Conservation (phyloP, 1,140 invertebrate species). For the Drosophila asahinai region DNA sequence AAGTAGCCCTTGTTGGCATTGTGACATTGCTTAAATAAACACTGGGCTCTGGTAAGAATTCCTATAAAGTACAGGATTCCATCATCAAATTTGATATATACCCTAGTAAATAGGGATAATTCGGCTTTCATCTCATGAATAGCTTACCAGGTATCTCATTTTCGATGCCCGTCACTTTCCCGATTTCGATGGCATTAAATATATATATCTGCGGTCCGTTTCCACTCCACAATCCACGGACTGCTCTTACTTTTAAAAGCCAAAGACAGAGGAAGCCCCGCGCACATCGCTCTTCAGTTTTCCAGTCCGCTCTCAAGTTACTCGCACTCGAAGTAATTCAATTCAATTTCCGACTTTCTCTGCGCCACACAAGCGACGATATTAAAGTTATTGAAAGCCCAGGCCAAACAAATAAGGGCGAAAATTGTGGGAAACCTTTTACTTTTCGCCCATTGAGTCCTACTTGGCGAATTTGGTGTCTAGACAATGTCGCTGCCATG, state of each 20-base stretch:
- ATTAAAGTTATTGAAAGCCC: constrained; percentile 73
- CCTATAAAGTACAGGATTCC: neutral
- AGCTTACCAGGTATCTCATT: neutral
- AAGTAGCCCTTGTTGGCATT: neutral
- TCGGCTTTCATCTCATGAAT: constrained; percentile 6
- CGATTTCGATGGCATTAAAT: constrained; percentile 13
- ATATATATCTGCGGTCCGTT: constrained; percentile 14
- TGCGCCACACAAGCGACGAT: constrained; percentile 50
- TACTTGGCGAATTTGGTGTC: constrained; percentile 64
- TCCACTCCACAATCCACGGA: constrained; percentile 9
- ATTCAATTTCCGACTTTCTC: constrained; percentile 52
- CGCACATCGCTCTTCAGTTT: constrained; percentile 11
- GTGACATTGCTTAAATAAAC: neutral
- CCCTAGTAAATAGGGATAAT: constrained; percentile 8
- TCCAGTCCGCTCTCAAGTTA: constrained; percentile 40
- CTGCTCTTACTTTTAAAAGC: constrained; percentile 15
- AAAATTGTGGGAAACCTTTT: constrained; percentile 63
- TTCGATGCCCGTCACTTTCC: constrained; percentile 3
- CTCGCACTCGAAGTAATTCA: constrained; percentile 61
- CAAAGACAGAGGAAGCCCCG: constrained; percentile 10
- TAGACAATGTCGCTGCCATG: constrained; percentile 56
- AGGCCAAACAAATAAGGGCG: constrained; percentile 46
- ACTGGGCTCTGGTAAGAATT: too few species aligned
- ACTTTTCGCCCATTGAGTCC: constrained; percentile 42
- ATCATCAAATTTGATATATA: neutral